These are phyloP conservation scores for Melinaea marsaeus DNA, from an alignment of 2,888 invertebrate genomes.

Conservation along the genomic window DNA sequence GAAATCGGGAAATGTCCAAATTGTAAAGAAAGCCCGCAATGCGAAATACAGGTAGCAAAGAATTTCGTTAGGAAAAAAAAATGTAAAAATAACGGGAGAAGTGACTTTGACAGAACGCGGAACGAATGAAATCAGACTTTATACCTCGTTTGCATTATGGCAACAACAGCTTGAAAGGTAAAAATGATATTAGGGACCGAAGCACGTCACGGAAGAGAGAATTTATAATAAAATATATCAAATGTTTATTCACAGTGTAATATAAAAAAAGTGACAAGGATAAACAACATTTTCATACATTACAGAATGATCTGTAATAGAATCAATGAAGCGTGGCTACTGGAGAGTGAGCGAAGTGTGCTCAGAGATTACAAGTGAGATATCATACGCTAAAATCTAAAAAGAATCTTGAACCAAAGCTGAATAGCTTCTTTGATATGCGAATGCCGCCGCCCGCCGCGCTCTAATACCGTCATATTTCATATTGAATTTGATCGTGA, in stretches of 20 bases:
- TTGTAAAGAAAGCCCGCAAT: conserved; percentile 28
- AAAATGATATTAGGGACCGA: neutral
- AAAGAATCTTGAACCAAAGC: conserved; percentile 3
- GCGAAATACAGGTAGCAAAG: conserved; percentile 30
- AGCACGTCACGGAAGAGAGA: no score
- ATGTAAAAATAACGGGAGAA: conserved; percentile 23
- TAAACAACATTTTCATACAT: no score
- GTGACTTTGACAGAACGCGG: conserved; percentile 32
- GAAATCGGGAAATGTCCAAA: conserved; percentile 12
- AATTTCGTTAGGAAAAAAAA: conserved; percentile 12
- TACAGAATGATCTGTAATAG: no score
- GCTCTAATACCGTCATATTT: neutral
- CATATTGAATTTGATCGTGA: conserved; percentile 6
- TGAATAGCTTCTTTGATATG: conserved; percentile 1
- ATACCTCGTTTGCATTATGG: conserved; percentile 1
- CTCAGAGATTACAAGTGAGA: neutral
- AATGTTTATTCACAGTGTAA: no score
- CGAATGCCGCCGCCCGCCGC: neutral
- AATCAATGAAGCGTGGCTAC: no score
- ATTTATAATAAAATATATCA: no score
- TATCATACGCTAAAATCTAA: neutral
- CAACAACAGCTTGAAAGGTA: neutral
- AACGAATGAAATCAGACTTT: conserved; percentile 7
- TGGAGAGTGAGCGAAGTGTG: no score
- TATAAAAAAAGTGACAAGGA: no score